Base-by-base conservation (phyloP, 2,113 vertebrate genomes). In the Pelvicachromis taeniatus region DNA sequence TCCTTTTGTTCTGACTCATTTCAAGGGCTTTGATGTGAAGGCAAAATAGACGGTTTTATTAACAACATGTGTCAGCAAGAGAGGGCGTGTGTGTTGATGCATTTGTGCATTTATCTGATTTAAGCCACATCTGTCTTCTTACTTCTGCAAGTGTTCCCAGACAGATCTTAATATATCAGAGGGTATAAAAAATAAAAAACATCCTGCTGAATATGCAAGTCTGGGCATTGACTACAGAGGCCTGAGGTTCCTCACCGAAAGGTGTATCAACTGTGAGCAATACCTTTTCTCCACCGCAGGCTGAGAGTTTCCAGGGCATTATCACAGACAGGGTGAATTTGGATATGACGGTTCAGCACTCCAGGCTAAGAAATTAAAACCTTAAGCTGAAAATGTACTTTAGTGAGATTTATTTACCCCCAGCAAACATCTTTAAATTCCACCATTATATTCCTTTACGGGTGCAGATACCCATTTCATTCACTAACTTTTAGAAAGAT, bases 141-240 rank as follows among this genome's bases (percentile, higher is more conserved):
- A 12, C 42, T 26, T 80, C 56, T 81, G 26, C 17, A 48, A 82
- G 29, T 42, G 68, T 75, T 56, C 10, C 10, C 19, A 31, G 55
- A 75, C 77, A 73, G 54, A 29, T 33, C 68, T 50, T 50, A 75
- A 50, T 50, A 75, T n/a, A 31, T 19, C 26, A 50, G 19, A 19
- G 2, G 50, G 42, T 45, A 58, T 9, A 10, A n/a, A 23, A 40
- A 40, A 13, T 3, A 35, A 8, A 31, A 61, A 59, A 59, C 7
- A 35, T 70, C 21, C 21, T 19, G 58, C 54, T 88, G n/a, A 91
- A 84, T 13, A n/a, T 6, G 77, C 93, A 94, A 86, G 95, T 92
- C 83, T 89, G 78, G 84, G 80, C 90, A 88, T 68, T 26, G 48
- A 31, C 17, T 68, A 21, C 21, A 58, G 14, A 11, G 45, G 84